These are phyloP conservation scores for Hirtodrosophila histrioides DNA, from an alignment of 2,888 invertebrate species.

Conservation along the genomic window DNA sequence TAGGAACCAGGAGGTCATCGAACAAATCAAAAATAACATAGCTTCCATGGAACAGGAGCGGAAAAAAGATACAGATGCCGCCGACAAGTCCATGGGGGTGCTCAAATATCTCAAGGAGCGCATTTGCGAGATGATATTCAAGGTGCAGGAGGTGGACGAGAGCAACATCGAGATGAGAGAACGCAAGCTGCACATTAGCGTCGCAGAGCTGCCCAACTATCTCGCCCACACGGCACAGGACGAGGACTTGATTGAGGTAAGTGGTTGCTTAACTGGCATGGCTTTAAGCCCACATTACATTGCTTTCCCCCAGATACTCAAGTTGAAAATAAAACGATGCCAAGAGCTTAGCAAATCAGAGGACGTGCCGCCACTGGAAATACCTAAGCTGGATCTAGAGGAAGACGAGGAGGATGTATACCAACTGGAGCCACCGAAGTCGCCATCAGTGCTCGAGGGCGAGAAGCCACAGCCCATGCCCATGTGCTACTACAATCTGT, in stretches of 20 bases:
- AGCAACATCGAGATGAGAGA: slow-evolving; percentile 76
- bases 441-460: slow-evolving; percentile 69
- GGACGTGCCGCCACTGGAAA: slow-evolving; percentile 60
- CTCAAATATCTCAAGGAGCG: slow-evolving; percentile 82
- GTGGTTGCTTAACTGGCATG: background rate
- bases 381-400: slow-evolving; percentile 74
- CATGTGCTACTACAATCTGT: slow-evolving; percentile 83
- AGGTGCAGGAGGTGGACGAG: slow-evolving; percentile 84
- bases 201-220: slow-evolving; percentile 77
- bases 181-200: slow-evolving; percentile 69
- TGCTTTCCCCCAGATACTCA: slow-evolving; percentile 73
- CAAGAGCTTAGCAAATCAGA: slow-evolving; percentile 74
- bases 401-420: slow-evolving; percentile 73
- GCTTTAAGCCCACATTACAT: background rate
- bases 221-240: slow-evolving; percentile 79
- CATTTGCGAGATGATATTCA: slow-evolving; percentile 84
- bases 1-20: slow-evolving; percentile 90
- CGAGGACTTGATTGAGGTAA: slow-evolving; percentile 81
- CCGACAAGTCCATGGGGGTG: slow-evolving; percentile 78
- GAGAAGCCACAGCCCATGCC: slow-evolving; percentile 84
- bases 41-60: slow-evolving; percentile 85
- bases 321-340: slow-evolving; percentile 80
- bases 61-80: slow-evolving; percentile 82
- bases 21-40: slow-evolving; percentile 87
- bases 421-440: slow-evolving; percentile 75